Conservation (phyloP, 2,113 vertebrate species). For the Malurus melanocephalus region DNA sequence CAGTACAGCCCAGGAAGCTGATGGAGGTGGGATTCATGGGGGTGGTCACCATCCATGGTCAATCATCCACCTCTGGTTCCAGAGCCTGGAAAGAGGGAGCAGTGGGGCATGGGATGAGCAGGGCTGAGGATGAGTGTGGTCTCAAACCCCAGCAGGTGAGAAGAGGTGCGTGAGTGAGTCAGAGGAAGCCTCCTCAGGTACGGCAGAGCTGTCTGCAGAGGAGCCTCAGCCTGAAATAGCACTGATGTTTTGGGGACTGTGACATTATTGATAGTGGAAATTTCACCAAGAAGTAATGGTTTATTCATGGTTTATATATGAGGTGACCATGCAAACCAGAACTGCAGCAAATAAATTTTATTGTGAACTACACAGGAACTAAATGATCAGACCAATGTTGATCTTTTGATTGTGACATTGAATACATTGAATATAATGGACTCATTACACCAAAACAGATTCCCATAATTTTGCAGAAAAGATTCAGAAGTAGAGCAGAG, state of each 20-base stretch:
- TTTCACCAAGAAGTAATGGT: not conserved
- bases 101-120: not conserved
- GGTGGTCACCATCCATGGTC: not conserved
- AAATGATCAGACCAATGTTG: not conserved
- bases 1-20: not conserved
- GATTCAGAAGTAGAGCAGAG: not conserved
- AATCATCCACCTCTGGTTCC: not conserved
- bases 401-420: not conserved
- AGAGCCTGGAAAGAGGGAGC: not conserved
- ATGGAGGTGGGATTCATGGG: not conserved
- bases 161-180: accelerated
- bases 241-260: too few relatives aligned
- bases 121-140: not conserved
- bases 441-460: not conserved
- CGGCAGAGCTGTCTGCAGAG: not conserved
- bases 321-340: not conserved
- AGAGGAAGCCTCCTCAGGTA: not conserved
- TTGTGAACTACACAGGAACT: not conserved
- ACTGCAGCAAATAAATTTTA: not conserved
- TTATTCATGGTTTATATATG: not conserved
- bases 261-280: not conserved
- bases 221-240: not conserved
- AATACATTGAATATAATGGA: not conserved
- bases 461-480: not conserved
- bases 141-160: not conserved